Evolutionary conservation across 2,888 invertebrate genomes (phyloP).

Genomic region (Clunio marinus): DNA sequence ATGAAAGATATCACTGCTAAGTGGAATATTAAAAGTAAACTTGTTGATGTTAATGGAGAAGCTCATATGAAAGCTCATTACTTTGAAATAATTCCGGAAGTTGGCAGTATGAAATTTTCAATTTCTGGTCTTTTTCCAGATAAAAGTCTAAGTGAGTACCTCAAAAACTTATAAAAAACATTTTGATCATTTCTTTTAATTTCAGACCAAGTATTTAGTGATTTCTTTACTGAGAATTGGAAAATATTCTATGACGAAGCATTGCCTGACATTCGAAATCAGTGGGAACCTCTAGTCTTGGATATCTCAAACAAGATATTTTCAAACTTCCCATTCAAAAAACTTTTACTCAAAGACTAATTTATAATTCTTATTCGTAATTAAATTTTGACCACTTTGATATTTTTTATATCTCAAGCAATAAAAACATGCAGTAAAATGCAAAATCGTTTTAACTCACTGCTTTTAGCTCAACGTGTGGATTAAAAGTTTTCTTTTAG

Average conservation of each 20-base stretch:
- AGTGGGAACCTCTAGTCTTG: conserved; percentile 48
- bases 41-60: conserved; percentile 55
- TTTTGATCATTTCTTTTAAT: conserved; percentile 10
- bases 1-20: conserved; percentile 55
- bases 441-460: too few species aligned
- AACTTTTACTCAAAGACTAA: conserved; percentile 41
- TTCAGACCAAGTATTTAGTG: conserved; percentile 50
- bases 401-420: too few species aligned
- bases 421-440: too few species aligned
- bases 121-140: conserved; percentile 60
- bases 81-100: conserved; percentile 60
- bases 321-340: conserved; percentile 47
- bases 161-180: background rate
- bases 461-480: too few species aligned
- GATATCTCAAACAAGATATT: conserved; percentile 47
- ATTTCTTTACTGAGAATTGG: conserved; percentile 59
- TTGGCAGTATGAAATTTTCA: conserved; percentile 59
- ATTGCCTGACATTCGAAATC: conserved; percentile 50
- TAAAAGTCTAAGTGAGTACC: conserved; percentile 61
- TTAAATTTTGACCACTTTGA: background rate
- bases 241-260: conserved; percentile 53
- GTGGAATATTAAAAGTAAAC: conserved; percentile 51
- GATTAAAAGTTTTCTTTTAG: too few species aligned
- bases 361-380: background rate
- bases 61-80: conserved; percentile 57